These are phyloP conservation scores for Peromyscus polionotus DNA, from an alignment of 2,113 vertebrate species.

Conservation along the genomic window DNA sequence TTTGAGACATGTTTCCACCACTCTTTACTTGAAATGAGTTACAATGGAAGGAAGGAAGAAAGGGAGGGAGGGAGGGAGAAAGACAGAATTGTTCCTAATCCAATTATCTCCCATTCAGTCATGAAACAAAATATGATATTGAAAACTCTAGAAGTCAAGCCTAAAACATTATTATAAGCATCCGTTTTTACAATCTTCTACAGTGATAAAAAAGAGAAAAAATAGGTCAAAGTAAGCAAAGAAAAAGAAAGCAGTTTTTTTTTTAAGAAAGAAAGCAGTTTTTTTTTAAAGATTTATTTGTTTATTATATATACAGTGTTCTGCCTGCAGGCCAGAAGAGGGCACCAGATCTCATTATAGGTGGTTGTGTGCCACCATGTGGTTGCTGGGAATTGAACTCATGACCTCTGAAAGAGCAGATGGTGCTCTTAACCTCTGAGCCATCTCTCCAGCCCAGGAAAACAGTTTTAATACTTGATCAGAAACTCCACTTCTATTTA, in stretches of 20 bases:
- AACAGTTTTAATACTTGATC: neutral
- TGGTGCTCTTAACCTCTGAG: too few species aligned
- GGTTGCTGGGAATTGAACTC: too few species aligned
- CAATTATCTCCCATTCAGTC: neutral
- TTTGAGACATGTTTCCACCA: neutral
- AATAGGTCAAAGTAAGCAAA: neutral
- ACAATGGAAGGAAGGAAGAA: neutral
- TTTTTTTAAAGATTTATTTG: too few species aligned
- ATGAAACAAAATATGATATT: neutral
- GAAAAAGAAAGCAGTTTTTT: neutral
- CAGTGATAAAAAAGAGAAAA: neutral
- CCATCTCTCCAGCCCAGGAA: too few species aligned
- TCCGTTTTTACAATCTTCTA: constrained; percentile 14
- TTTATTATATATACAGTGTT: too few species aligned
- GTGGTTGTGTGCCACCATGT: too few species aligned
- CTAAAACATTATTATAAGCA: neutral
- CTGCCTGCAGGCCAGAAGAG: too few species aligned
- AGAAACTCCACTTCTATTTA: neutral
- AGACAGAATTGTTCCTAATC: neutral
- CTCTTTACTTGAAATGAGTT: constrained; percentile 11
- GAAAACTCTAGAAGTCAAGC: neutral
- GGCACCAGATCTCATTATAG: too few species aligned
- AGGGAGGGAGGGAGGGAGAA: neutral
- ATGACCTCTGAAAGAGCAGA: too few species aligned
- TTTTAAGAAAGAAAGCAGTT: neutral